Evolutionary conservation across 1,140 invertebrate species (phyloP), one percentile per base, ranked within the genome.

Genomic region (Heliconius congener): DNA sequence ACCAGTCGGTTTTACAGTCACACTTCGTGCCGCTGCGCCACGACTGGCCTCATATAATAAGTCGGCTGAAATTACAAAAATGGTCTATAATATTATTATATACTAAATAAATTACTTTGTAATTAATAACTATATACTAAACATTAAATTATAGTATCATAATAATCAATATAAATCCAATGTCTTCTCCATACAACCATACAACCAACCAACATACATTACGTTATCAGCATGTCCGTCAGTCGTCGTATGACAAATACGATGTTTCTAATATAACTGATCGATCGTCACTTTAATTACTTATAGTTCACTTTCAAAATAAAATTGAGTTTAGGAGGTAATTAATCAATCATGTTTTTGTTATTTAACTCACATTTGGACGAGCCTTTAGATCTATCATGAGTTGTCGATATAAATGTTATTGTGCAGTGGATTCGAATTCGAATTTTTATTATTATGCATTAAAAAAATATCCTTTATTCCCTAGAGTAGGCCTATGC

Each of bases 281-380:
- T 66, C 60, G 60, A 66, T 66, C 23, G 27, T 6, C 60, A 30
- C 27, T 30, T 66, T 66, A 66, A 66, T 66, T 66, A 66, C 60
- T 27, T 60, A 60, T n/a, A 60, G 55, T 60, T 60, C 57, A 60
- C 57, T 66, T 30, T 66, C 60, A 66, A 66, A 66, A 66, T 66
- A 66, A 66, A 66, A 30, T 66, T 66, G 9, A 11, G 27, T 66
- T 23, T 66, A 66, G 23, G 1, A 66, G 60, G 60, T 66, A 66
- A 66, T 66, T 66, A 66, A 66, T 57, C 55, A 57, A 57, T 66
- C 60, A 66, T 66, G 60, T 66, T 66, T 30, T 66, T 66, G 60
- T 18, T 30, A 30, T 30, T 66, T 30, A 66, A 66, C 23, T 13
- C n/a, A 66, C 9, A 66, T 66, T 66, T 66, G 60, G 13, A 27